Evolutionary conservation across 2,797 vertebrate genomes (phyloP).

Genomic region (Acanthurus lineatus): DNA sequence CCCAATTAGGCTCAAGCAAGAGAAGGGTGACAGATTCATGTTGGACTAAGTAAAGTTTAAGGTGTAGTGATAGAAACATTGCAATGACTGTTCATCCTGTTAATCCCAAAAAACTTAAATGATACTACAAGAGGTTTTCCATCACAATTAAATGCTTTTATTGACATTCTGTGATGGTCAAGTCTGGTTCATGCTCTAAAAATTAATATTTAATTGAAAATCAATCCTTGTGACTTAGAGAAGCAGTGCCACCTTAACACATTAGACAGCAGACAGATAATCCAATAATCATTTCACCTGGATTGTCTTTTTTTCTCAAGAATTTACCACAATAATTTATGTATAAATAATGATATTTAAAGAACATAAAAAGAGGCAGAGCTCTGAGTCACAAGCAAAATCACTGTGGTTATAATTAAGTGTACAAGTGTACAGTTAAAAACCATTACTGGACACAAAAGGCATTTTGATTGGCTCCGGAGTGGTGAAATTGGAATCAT

Average conservation of each 20-base stretch:
- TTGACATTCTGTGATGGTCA: too few relatives aligned
- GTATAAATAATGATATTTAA: background rate
- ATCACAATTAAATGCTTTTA: too few relatives aligned
- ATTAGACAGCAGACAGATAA: too few relatives aligned
- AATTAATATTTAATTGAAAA: too few relatives aligned
- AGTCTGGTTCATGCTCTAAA: too few relatives aligned
- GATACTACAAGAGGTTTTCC: too few relatives aligned
- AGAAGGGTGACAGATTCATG: conserved; percentile 18
- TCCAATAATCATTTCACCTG: too few relatives aligned
- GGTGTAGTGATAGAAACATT: too few relatives aligned
- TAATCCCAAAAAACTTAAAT: too few relatives aligned
- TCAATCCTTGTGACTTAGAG: too few relatives aligned
- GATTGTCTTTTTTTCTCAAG: background rate
- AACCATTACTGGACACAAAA: background rate
- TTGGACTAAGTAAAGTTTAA: background rate
- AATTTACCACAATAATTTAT: background rate
- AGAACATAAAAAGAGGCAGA: background rate
- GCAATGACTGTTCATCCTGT: too few relatives aligned
- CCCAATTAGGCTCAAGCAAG: conserved; percentile 8
- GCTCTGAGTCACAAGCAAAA: background rate
- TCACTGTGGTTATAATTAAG: background rate
- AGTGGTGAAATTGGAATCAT: background rate
- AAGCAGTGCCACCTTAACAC: too few relatives aligned
- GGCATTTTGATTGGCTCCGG: background rate
- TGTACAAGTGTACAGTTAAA: background rate